Base-by-base conservation (phyloP, 2,888 invertebrate genomes). In the Laothoe populi region DNA sequence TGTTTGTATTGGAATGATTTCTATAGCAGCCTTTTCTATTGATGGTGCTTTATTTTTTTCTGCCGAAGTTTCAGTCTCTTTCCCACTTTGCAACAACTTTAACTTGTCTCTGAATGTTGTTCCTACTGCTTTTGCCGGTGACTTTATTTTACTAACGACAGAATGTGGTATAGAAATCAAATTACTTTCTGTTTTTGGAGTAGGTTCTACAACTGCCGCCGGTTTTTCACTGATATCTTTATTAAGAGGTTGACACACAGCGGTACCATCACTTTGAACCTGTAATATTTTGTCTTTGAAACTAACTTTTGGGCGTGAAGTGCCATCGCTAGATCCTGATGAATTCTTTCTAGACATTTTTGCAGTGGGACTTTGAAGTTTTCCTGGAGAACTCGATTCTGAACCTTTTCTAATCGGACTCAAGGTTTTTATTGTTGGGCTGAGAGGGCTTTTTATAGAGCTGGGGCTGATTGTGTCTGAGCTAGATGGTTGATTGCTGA, bases 221-320 rank as follows among this genome's bases (percentile, higher is more conserved):
- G 90, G 87, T 67, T 92, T 92, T 66, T 92, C 90, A 73, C 77
- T 82, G 0, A 75, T 67, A 70, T 92, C 92, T 79, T 91, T 92
- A 67, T 72, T 81, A 1, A 92, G 77, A 3, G 93, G 93, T 69
- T 93, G 92, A 70, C 85, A 87, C 1, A 92, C 88, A 38, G 92
- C 84, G 0, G 91, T 93, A 13, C 92, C 93, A 66, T 93, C 93
- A 67, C 90, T 90, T 71, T 94, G 94, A 0, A 95, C 87, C 81
- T 94, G 94, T 69, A 94, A 88, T 64, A 94, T 94, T 84, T 93
- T 94, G 75, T 95, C 94, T 80, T 90, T 94, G 75, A 95, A 95
- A 70, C 95, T 94, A 48, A 95, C 95, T 89, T 95, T 94, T 62
- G 94, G 94, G 46, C 87, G 82, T 10, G 88, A 83, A 53, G 87